Evolutionary conservation across 2,888 invertebrate species (phyloP).

Genomic region (Leptarthrus brevirostris): DNA sequence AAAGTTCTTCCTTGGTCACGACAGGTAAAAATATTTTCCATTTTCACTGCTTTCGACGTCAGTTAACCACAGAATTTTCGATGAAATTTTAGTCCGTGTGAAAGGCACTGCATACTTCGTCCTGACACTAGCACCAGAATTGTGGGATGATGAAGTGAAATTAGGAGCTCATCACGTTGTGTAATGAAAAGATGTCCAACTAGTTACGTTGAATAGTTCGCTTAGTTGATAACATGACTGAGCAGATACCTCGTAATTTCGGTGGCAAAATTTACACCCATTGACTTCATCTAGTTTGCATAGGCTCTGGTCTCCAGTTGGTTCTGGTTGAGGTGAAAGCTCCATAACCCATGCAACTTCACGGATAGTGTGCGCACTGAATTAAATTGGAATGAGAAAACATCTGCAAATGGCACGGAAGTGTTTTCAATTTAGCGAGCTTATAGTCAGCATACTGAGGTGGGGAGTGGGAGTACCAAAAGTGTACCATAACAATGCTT

Average conservation of each 20-base stretch:
- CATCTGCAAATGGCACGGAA: conserved; percentile 39
- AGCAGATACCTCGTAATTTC: conserved; percentile 16
- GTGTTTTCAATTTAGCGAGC: conserved; percentile 36
- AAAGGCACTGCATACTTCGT: conserved; percentile 25
- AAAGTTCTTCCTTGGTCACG: not conserved
- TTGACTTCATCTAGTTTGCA: conserved; percentile 27
- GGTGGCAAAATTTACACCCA: conserved; percentile 23
- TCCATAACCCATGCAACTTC: conserved; percentile 6
- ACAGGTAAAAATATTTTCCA: not conserved
- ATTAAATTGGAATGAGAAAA: not conserved
- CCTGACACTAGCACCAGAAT: not conserved
- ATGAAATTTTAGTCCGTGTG: not conserved
- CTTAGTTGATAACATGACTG: conserved; percentile 40
- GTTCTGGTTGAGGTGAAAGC: conserved; percentile 22
- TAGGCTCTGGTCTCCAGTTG: conserved; percentile 20
- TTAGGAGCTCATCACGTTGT: conserved; percentile 35
- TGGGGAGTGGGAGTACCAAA: not conserved
- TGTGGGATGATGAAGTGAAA: conserved; percentile 28
- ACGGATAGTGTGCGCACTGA: not conserved
- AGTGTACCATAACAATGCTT: conserved; percentile 14
- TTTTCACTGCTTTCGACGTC: not conserved
- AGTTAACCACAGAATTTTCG: conserved; percentile 14
- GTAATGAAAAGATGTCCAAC: conserved; percentile 44
- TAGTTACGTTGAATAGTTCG: conserved; percentile 30
- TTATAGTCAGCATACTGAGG: not conserved